phyloP scores from a whole-genome alignment of 2,888 invertebrate species.

The Lordiphosa fenestrarum region DNA sequence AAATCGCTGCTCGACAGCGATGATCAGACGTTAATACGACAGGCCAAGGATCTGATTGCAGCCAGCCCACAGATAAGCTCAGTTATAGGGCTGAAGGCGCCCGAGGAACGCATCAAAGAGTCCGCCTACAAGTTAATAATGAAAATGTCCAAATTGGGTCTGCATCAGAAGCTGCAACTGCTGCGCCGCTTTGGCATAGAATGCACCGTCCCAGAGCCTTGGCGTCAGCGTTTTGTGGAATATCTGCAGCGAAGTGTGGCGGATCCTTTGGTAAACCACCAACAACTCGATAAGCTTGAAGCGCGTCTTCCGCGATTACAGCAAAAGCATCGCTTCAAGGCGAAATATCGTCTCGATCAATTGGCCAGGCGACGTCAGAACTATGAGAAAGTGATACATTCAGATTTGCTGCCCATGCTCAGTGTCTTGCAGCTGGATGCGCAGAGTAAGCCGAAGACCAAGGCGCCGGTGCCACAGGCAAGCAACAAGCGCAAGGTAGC shows the following conservation, averaged over 20 bases:
- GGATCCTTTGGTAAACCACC: neutral
- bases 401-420: conserved; percentile 68
- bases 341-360: conserved; percentile 70
- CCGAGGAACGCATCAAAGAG: conserved; percentile 36
- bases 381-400: conserved; percentile 47
- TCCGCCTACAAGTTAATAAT: conserved; percentile 61
- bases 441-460: conserved; percentile 26
- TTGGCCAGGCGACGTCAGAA: conserved; percentile 41
- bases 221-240: conserved; percentile 44
- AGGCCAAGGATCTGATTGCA: conserved; percentile 47
- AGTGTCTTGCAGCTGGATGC: conserved; percentile 62
- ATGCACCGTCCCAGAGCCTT: conserved; percentile 59
- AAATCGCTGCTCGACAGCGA: conserved; percentile 67
- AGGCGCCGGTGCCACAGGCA: neutral
- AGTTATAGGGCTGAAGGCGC: conserved; percentile 7
- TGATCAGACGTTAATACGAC: conserved; percentile 63
- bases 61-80: conserved; percentile 17
- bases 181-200: conserved; percentile 73
- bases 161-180: conserved; percentile 77
- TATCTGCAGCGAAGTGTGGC: conserved; percentile 55
- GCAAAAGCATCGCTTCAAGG: conserved; percentile 73
- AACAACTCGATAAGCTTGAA: conserved; percentile 39
- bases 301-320: conserved; percentile 58
- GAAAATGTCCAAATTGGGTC: conserved; percentile 72
- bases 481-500: neutral